These are phyloP conservation scores for Glyphotaelius pellucidus DNA, from an alignment of 2,888 invertebrate genomes.

Conservation along the genomic window DNA sequence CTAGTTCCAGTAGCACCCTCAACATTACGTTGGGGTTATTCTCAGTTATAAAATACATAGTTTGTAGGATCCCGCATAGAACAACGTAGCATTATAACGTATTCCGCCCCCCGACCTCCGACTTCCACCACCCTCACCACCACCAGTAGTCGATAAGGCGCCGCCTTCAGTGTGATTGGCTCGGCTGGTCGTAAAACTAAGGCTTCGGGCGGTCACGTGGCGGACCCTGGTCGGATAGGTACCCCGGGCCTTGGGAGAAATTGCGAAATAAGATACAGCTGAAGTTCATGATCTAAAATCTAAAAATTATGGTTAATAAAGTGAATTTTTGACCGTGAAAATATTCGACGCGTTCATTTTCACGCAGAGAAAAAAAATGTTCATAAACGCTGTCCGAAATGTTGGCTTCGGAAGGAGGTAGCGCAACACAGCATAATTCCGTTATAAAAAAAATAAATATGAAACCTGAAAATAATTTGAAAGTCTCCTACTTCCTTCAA, in stretches of 20 bases:
- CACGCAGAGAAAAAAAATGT: too few relatives aligned
- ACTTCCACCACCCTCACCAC: neutral
- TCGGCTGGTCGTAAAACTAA: slow-evolving; percentile 58
- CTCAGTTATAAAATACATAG: neutral
- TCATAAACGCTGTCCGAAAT: too few relatives aligned
- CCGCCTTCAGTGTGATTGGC: slow-evolving; percentile 59
- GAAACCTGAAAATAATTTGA: too few relatives aligned
- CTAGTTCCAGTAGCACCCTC: neutral
- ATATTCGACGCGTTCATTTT: neutral
- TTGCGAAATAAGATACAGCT: neutral
- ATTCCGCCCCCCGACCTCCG: neutral
- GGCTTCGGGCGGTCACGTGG: slow-evolving; percentile 59
- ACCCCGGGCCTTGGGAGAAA: slow-evolving; percentile 9
- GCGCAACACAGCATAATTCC: too few relatives aligned
- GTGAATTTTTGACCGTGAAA: neutral
- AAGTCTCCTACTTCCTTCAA: too few relatives aligned
- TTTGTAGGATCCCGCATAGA: neutral
- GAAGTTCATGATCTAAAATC: neutral
- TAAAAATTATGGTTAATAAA: neutral
- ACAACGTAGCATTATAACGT: slow-evolving; percentile 24
- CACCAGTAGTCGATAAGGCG: slow-evolving; percentile 11
- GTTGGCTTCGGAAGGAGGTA: too few relatives aligned
- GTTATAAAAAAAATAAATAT: too few relatives aligned
- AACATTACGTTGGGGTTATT: neutral
- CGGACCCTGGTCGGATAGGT: slow-evolving; percentile 49